A percentile compares a stretch with the other conserved stretches of the same genome.
Evolutionary conservation across 2,888 invertebrate species (phyloP).

Genomic region (Blera fallax): DNA sequence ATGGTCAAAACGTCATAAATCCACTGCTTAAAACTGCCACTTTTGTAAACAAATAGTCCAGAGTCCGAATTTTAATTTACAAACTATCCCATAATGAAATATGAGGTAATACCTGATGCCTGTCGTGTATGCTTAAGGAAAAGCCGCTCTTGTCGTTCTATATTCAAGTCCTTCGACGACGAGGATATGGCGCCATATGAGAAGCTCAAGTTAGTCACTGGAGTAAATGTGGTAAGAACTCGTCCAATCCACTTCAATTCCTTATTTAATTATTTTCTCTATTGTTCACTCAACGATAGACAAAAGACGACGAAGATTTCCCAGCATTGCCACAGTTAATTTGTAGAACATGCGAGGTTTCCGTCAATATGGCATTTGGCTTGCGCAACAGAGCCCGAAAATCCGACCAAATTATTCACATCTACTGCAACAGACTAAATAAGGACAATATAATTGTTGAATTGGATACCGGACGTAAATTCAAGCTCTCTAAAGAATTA

Average conservation of each 20-base stretch:
- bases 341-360: slow-evolving; percentile 78
- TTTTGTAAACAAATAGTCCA: slow-evolving; percentile 14
- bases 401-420: slow-evolving; percentile 77
- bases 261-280: background rate
- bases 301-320: slow-evolving; percentile 52
- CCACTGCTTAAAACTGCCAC: background rate
- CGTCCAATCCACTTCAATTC: background rate
- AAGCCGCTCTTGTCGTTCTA: slow-evolving; percentile 76
- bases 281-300: background rate
- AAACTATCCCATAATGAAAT: slow-evolving; percentile 74
- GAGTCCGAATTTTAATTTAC: background rate
- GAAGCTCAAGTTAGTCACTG: slow-evolving; percentile 78
- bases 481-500: slow-evolving; percentile 54
- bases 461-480: slow-evolving; percentile 55
- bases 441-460: slow-evolving; percentile 56
- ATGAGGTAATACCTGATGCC: slow-evolving; percentile 76
- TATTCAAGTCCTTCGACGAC: slow-evolving; percentile 77
- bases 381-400: slow-evolving; percentile 78
- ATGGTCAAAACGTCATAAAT: background rate
- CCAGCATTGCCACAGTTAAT: slow-evolving; percentile 77
- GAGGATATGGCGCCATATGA: slow-evolving; percentile 78
- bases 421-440: slow-evolving; percentile 72
- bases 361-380: slow-evolving; percentile 79
- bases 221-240: slow-evolving; percentile 71
- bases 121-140: slow-evolving; percentile 78